These are phyloP conservation scores for Paedocypris sp. DNA, from an alignment of 2,113 vertebrate species.

Conservation along the genomic window DNA sequence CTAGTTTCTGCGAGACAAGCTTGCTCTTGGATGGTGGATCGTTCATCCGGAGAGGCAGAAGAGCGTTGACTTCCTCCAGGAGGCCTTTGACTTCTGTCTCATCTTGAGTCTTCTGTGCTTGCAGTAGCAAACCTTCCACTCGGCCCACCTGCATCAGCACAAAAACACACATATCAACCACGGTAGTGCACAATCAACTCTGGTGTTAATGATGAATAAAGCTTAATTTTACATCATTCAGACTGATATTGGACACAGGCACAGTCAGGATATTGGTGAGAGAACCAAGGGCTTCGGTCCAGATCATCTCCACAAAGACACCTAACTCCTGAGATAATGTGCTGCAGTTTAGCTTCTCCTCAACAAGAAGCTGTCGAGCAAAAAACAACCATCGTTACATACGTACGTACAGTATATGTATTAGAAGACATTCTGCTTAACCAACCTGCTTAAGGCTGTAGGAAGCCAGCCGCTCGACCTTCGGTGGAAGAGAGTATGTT, in stretches of 20 bases:
- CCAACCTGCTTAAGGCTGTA: constrained; percentile 61
- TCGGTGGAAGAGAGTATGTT: constrained; percentile 34
- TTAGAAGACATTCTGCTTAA: background rate
- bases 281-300: constrained; percentile 69
- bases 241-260: constrained; percentile 60
- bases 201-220: background rate
- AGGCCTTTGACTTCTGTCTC: constrained; percentile 33
- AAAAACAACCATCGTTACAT: background rate
- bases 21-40: constrained; percentile 27
- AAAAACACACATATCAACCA: background rate
- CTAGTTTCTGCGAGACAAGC: constrained; percentile 61
- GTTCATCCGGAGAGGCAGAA: constrained; percentile 48
- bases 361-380: constrained; percentile 67
- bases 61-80: constrained; percentile 55
- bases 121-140: constrained; percentile 69
- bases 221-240: constrained; percentile 64
- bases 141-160: constrained; percentile 61
- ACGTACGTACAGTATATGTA: background rate
- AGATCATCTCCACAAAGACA: constrained; percentile 71
- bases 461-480: constrained; percentile 56
- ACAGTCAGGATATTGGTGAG: constrained; percentile 51
- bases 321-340: constrained; percentile 62
- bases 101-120: constrained; percentile 46
- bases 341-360: constrained; percentile 55
- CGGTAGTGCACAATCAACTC: background rate